Base-by-base conservation (phyloP, 2,888 invertebrate species). In the Girardia tigrina region DNA sequence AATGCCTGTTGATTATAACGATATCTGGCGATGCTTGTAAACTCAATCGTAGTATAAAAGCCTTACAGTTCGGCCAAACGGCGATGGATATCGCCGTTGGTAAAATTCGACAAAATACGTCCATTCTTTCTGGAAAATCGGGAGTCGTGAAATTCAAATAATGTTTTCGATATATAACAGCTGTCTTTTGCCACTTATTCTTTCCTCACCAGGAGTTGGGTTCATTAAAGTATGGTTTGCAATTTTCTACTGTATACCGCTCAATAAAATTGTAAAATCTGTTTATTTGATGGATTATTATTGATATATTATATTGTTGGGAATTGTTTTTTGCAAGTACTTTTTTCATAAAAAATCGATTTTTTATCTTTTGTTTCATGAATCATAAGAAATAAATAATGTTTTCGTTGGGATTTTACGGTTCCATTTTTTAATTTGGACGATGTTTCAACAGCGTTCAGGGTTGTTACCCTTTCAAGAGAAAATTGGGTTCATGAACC, bases 61-160 rank as follows among this genome's bases (percentile, higher is more conserved):
- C 74, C 12, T 20, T 74, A 1, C 74, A 74, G 26, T 74, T 74
- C 42, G 74, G 74, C 26, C 27, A 29, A n/a, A 74, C 27, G 12
- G 74, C 74, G 14, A 74, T 74, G 74, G 42, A 74, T 23, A 42
- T 74, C 8, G 74, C 74, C 1, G 42, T 74, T 36, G 74, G 74
- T 4, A 74, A 74, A 56, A 29, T 42, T 4, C 56, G 26, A 23
- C 74, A 42, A 69, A 74, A 74, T 20, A 74, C 74, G n/a, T 56
- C 56, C 4, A 56, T 56, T 56, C 56, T 56, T 56, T 56, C 56
- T 20, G n/a, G 56, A n/a, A 56, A 56, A 56, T 56, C 56, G 23
- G 56, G 56, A 20, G 4, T 56, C 6, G 4, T 23, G n/a, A 56
- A 56, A 56, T 56, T 56, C n/a, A 56, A 56, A 56, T 56, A 56